Evolutionary conservation across 2,113 vertebrate genomes (phyloP), one percentile per base, ranked within the genome.

Genomic region (Microtus richardsoni): DNA sequence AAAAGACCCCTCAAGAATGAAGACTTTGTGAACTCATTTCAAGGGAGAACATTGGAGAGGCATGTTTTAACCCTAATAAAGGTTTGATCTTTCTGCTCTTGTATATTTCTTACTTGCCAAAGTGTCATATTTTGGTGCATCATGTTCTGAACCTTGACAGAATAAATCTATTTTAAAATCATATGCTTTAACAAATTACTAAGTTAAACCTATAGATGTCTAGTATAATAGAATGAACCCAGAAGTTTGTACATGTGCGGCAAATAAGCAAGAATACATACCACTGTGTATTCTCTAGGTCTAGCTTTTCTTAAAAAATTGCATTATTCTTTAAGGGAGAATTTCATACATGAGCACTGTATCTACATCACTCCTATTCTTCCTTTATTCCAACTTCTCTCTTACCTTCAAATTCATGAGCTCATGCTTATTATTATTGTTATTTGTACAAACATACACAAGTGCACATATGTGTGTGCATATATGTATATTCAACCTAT

Each of bases 91-190:
- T 85, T 44, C 30, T 58, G 68, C 47, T 66, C 28, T 30, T 84
- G 10, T 30, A n/a, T n/a, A 52, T 85, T 39, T 60, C n/a, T 19
- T 41, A 19, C 14, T n/a, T 60, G 9, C 10, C 39, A 62, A 4
- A 30, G 17, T 70, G 39, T 5, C 39, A 24, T 78, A 54, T 80
- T 90, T 68, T n/a, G 39, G 22, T 52, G 8, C 2, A 62, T 49
- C 5, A 26, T 49, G 30, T 86, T 70, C 47, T 91, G 24, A 77
- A 36, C 17, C 33, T 36, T 47, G 33, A 47, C 22, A 68, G 7
- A 41, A 68, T 68, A 74, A 91, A 73, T 83, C 54, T 16, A 64
- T 89, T 58, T 95, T 84, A 30, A 88, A 90, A 64, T 90, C 33
- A 39, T 2, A n/a, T 82, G 4, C 44, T 49, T 89, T 73, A 89